A percentile compares a stretch with the other conserved stretches of the same genome.
phyloP scores from a whole-genome alignment of 1,140 invertebrate species.

The Notospermus geniculatus region DNA sequence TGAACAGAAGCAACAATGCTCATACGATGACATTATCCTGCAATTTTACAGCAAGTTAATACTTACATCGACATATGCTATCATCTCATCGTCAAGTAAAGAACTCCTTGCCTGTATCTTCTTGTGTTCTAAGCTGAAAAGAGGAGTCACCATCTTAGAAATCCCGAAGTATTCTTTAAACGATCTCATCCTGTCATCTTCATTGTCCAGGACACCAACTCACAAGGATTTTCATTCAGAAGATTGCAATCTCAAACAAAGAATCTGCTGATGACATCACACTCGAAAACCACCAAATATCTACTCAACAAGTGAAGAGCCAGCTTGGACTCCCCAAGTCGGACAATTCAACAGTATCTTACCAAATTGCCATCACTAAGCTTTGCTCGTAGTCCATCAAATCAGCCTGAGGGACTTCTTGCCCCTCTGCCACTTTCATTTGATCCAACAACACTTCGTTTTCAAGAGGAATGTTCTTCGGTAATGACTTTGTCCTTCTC shows the following conservation, averaged over 20 bases:
- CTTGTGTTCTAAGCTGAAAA: conserved; percentile 23
- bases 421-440: conserved; percentile 68
- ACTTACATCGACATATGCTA: conserved; percentile 71
- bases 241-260: no score
- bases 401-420: conserved; percentile 58
- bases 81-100: conserved; percentile 74
- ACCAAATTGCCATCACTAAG: conserved; percentile 72
- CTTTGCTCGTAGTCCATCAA: conserved; percentile 76
- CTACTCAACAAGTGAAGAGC: no score
- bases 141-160: no score
- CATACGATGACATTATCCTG: no score
- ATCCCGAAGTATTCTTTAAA: no score
- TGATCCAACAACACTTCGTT: conserved; percentile 82
- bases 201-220: no score
- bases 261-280: no score
- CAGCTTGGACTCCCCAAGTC: no score
- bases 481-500: neutral
- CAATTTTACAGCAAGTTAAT: no score
- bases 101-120: conserved; percentile 57
- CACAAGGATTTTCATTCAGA: no score
- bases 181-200: neutral
- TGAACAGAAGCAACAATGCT: no score
- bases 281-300: no score
- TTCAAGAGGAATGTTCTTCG: conserved; percentile 59
- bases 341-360: conserved; percentile 54